A percentile compares a stretch with the other conserved stretches of the same genome.
These are phyloP conservation scores for Chlamydotis undulata DNA, from an alignment of 2,113 vertebrate genomes.

Conservation along the genomic window DNA sequence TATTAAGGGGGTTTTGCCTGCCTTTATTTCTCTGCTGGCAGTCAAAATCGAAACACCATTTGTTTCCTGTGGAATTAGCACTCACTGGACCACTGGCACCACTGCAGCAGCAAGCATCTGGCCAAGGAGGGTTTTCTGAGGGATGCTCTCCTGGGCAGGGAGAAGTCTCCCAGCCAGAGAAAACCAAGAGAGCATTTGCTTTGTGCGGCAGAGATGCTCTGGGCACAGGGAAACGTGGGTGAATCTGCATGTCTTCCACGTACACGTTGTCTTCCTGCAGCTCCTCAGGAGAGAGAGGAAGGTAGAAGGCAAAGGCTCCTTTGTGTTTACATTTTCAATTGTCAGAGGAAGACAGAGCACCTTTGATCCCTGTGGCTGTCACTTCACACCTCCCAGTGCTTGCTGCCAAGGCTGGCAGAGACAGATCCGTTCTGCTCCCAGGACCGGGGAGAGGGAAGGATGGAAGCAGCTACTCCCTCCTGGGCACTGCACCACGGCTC, in stretches of 20 bases:
- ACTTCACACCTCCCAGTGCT: background rate
- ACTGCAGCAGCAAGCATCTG: background rate
- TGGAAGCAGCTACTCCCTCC: background rate
- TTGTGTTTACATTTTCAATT: background rate
- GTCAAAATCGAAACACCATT: background rate
- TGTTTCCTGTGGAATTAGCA: background rate
- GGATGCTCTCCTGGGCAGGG: background rate
- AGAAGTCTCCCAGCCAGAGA: background rate
- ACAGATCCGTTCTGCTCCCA: background rate
- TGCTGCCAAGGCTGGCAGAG: background rate
- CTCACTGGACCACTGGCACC: background rate
- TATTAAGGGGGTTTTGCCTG: background rate
- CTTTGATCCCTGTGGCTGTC: background rate
- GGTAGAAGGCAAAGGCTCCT: background rate
- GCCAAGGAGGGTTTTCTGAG: background rate
- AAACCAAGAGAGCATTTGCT: background rate
- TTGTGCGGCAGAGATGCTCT: background rate
- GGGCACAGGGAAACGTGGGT: background rate
- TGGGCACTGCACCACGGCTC: fast-evolving
- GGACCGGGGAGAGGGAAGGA: background rate
- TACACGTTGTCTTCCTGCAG: background rate
- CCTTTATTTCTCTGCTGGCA: background rate
- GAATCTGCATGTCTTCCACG: background rate
- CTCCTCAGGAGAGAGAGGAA: background rate
- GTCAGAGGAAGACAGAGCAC: background rate